A percentile compares a stretch with the other conserved stretches of the same genome.
Evolutionary conservation across 1,140 invertebrate species (phyloP).

Genomic region (Lepidostoma basale): DNA sequence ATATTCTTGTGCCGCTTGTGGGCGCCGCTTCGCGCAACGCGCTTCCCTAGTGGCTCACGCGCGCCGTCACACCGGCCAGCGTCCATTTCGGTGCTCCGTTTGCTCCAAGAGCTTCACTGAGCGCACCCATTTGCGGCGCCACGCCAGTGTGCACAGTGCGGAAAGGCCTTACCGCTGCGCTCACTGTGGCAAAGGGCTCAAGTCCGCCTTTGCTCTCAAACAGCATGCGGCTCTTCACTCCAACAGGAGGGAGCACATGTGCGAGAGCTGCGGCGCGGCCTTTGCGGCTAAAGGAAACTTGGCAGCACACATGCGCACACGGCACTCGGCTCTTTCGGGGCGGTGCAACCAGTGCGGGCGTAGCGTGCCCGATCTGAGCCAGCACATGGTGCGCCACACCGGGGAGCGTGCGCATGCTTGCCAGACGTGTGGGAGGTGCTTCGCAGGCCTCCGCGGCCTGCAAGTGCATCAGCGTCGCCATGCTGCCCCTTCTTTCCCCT

Average conservation of each 20-base stretch:
- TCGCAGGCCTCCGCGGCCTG: slow-evolving; percentile 25
- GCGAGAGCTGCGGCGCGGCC: slow-evolving; percentile 3
- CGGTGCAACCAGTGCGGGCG: slow-evolving; percentile 26
- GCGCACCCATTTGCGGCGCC: slow-evolving; percentile 55
- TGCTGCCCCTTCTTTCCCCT: slow-evolving; percentile 33
- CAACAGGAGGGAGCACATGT: not conserved
- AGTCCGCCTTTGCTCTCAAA: slow-evolving; percentile 52
- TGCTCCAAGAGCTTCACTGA: slow-evolving; percentile 71
- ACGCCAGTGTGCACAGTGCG: slow-evolving; percentile 52
- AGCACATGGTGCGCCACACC: slow-evolving; percentile 55
- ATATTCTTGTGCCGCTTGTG: slow-evolving; percentile 61
- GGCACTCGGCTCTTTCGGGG: slow-evolving; percentile 49
- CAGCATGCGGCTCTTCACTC: slow-evolving; percentile 50
- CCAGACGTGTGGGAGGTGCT: slow-evolving; percentile 22
- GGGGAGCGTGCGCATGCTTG: slow-evolving; percentile 44
- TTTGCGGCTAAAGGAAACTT: slow-evolving; percentile 6
- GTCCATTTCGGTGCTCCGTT: slow-evolving; percentile 50
- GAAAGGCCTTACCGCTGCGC: slow-evolving; percentile 44
- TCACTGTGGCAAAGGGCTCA: slow-evolving; percentile 50
- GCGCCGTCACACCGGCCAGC: slow-evolving; percentile 53
- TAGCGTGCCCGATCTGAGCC: slow-evolving; percentile 49
- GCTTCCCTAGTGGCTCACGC: slow-evolving; percentile 51
- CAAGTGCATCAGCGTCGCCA: slow-evolving; percentile 25
- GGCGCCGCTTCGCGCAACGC: slow-evolving; percentile 61
- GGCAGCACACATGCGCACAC: slow-evolving; percentile 34